These are phyloP conservation scores for Coenonympha glycerion DNA, from an alignment of 2,888 invertebrate genomes.

Conservation along the genomic window DNA sequence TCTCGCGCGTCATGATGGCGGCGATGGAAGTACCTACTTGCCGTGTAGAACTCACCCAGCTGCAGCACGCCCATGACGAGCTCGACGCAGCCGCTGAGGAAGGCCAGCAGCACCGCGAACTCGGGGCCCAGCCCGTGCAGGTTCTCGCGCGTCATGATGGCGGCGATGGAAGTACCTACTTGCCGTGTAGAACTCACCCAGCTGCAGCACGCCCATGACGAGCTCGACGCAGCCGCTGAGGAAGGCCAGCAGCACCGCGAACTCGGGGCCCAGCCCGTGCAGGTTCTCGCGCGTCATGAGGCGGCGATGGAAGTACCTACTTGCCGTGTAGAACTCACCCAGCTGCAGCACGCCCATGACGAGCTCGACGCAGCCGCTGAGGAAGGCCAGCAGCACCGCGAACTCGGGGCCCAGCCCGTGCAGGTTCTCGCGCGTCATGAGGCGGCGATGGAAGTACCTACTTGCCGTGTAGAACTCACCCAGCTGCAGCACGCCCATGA, in stretches of 20 bases:
- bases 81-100: slow-evolving; percentile 87
- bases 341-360: slow-evolving; percentile 86
- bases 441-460: slow-evolving; percentile 90
- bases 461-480: too few species aligned
- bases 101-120: slow-evolving; percentile 85
- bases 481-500: slow-evolving; percentile 87
- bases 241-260: slow-evolving; percentile 86
- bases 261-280: slow-evolving; percentile 81
- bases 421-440: slow-evolving; percentile 84
- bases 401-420: slow-evolving; percentile 82
- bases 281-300: slow-evolving; percentile 84
- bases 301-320: slow-evolving; percentile 91
- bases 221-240: slow-evolving; percentile 87
- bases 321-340: too few species aligned
- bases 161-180: slow-evolving; percentile 89
- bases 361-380: slow-evolving; percentile 86
- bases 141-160: slow-evolving; percentile 85
- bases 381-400: slow-evolving; percentile 84
- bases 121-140: slow-evolving; percentile 81
- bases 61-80: slow-evolving; percentile 86
- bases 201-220: slow-evolving; percentile 85
- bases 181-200: slow-evolving; percentile 74
- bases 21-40: slow-evolving; percentile 92
- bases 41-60: slow-evolving; percentile 80
- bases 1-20: slow-evolving; percentile 85